Evolutionary conservation across 2,888 invertebrate genomes (phyloP).

Genomic region (Clunio marinus): DNA sequence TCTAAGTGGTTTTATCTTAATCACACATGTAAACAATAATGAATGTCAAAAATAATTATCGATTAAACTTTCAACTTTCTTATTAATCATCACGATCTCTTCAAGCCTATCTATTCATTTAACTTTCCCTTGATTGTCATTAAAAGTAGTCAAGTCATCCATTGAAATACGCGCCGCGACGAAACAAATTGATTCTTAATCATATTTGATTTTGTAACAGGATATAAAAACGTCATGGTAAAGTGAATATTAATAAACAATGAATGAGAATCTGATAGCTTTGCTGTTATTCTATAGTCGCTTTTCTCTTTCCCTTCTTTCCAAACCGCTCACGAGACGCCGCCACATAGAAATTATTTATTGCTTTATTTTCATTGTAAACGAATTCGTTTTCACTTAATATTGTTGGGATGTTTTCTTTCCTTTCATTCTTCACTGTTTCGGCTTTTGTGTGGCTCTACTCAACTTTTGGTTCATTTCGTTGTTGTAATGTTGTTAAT

Average conservation of each 20-base stretch:
- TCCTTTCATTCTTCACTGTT: neutral
- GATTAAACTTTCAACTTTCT: neutral
- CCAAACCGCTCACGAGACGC: neutral
- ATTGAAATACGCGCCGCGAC: neutral
- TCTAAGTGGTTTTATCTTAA: neutral
- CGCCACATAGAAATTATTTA: neutral
- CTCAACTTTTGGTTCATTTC: slow-evolving; percentile 22
- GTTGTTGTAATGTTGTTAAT: slow-evolving; percentile 31
- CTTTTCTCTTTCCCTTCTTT: neutral
- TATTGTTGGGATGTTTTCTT: slow-evolving; percentile 15
- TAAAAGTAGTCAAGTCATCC: neutral
- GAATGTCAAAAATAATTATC: slow-evolving; percentile 19
- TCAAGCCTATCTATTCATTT: no score
- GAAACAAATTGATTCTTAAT: slow-evolving; percentile 36
- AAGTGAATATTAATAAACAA: slow-evolving; percentile 38
- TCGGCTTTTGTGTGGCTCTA: neutral
- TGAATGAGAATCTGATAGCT: slow-evolving; percentile 24
- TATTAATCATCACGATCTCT: no score
- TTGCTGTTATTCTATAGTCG: neutral
- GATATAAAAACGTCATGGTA: slow-evolving; percentile 37
- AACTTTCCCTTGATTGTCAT: neutral
- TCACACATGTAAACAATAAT: neutral
- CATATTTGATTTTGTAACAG: slow-evolving; percentile 37
- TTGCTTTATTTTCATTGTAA: slow-evolving; percentile 27
- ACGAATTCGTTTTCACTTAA: slow-evolving; percentile 27